These are phyloP conservation scores for Orthosia cruda DNA, from an alignment of 2,888 invertebrate genomes.

Conservation along the genomic window DNA sequence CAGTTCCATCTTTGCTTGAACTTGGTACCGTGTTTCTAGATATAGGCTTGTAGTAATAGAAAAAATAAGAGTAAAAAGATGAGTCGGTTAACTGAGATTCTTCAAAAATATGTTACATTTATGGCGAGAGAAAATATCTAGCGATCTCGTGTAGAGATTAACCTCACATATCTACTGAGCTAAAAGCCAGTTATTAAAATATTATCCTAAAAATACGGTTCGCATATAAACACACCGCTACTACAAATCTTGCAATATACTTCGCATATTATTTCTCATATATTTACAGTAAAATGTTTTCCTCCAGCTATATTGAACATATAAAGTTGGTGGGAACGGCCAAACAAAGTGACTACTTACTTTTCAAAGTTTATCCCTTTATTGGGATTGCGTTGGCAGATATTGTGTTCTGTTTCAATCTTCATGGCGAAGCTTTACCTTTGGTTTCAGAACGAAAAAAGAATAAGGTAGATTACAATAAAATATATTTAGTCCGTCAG, in stretches of 20 bases:
- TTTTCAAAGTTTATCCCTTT: conserved; percentile 60
- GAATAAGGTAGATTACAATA: background rate
- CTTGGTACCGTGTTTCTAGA: no score
- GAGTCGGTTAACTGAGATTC: no score
- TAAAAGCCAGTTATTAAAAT: conserved; percentile 14
- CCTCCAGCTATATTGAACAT: conserved; percentile 61
- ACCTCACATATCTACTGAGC: background rate
- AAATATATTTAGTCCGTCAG: no score
- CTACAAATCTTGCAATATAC: conserved; percentile 40
- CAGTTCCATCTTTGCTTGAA: no score
- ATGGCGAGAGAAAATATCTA: no score
- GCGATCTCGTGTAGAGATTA: background rate
- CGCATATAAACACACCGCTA: conserved; percentile 26
- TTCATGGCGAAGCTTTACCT: conserved; percentile 27
- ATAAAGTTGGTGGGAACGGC: conserved; percentile 56
- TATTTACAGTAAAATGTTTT: conserved; percentile 47
- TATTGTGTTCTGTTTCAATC: conserved; percentile 58
- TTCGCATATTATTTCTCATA: conserved; percentile 45
- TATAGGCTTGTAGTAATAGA: no score
- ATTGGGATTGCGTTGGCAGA: conserved; percentile 39
- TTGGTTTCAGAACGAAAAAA: conserved; percentile 34
- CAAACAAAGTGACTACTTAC: conserved; percentile 54
- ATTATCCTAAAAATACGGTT: conserved; percentile 36
- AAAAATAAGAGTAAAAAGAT: no score
- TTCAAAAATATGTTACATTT: no score